Percentiles rank a stretch among this genome's conserved stretches.
Conservation (phyloP, 2,797 vertebrate species). For the Gorsachius magnificus region DNA sequence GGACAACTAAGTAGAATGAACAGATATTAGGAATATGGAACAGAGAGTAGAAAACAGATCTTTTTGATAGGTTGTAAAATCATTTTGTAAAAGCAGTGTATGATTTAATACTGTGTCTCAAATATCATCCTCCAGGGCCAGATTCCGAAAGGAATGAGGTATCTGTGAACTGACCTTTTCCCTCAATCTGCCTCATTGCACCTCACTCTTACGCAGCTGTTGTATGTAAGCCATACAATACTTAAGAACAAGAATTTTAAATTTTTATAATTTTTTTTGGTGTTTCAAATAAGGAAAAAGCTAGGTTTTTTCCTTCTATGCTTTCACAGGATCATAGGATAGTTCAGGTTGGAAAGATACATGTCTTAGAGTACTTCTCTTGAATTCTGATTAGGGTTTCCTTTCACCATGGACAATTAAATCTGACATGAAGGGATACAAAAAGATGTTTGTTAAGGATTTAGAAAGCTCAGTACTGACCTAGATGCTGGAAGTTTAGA, state of each 20-base stretch:
- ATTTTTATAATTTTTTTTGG: neutral
- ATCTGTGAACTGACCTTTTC: neutral
- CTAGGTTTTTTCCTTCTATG: neutral
- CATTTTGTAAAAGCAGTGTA: neutral
- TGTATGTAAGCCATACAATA: neutral
- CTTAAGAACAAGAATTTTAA: neutral
- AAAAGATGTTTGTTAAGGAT: slow-evolving; percentile 19
- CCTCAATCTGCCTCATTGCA: neutral
- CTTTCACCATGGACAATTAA: slow-evolving; percentile 44
- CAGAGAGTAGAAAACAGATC: neutral
- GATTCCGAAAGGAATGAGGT: neutral
- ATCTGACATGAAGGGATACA: slow-evolving; percentile 20
- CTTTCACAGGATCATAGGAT: neutral
- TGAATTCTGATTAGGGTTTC: neutral
- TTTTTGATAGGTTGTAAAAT: neutral
- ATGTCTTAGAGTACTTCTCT: neutral
- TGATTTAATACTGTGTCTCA: neutral
- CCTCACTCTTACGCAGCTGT: neutral
- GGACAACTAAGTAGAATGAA: neutral
- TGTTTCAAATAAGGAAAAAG: neutral
- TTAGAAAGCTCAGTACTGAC: neutral
- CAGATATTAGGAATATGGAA: neutral
- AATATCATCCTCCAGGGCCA: neutral
- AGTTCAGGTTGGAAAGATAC: slow-evolving; percentile 31
- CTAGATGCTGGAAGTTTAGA: slow-evolving; percentile 7